A percentile compares a stretch with the other conserved stretches of the same genome.
Conservation (phyloP, 2,888 invertebrate genomes). For the Epinotia nisella region DNA sequence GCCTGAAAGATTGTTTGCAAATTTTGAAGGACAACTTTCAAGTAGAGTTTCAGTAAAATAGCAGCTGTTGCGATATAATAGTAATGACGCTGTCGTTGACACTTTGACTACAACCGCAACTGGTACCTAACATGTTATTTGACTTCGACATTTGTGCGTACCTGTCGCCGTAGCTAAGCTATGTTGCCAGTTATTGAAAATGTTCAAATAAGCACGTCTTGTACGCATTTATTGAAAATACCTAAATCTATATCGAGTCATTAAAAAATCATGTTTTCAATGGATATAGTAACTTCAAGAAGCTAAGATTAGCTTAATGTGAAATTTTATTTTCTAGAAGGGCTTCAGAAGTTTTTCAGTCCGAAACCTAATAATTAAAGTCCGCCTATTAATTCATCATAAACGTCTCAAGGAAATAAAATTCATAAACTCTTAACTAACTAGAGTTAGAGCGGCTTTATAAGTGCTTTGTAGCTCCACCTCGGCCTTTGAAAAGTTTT, state of each 20-base stretch:
- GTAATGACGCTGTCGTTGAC: too few species aligned
- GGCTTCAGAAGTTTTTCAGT: neutral
- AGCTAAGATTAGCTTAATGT: neutral
- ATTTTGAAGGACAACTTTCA: too few species aligned
- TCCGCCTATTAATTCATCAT: constrained; percentile 13
- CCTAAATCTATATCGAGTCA: neutral
- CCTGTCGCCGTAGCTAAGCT: too few species aligned
- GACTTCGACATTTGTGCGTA: too few species aligned
- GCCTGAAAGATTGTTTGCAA: too few species aligned
- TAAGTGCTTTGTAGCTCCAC: constrained; percentile 29
- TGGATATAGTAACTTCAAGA: neutral
- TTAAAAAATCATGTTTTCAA: neutral
- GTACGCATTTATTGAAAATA: too few species aligned
- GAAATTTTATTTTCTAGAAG: neutral
- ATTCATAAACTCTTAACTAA: constrained; percentile 38
- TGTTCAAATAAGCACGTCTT: too few species aligned
- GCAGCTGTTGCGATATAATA: too few species aligned
- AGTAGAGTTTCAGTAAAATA: too few species aligned
- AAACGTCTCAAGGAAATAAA: constrained; percentile 37
- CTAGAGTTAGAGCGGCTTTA: constrained; percentile 22
- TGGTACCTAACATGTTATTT: too few species aligned
- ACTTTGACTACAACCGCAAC: too few species aligned
- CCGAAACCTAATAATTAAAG: constrained; percentile 9
- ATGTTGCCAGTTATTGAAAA: too few species aligned
- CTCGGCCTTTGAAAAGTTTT: constrained; percentile 36